These are phyloP conservation scores for Osmoderma eremita DNA, from an alignment of 2,888 invertebrate genomes.

Conservation along the genomic window DNA sequence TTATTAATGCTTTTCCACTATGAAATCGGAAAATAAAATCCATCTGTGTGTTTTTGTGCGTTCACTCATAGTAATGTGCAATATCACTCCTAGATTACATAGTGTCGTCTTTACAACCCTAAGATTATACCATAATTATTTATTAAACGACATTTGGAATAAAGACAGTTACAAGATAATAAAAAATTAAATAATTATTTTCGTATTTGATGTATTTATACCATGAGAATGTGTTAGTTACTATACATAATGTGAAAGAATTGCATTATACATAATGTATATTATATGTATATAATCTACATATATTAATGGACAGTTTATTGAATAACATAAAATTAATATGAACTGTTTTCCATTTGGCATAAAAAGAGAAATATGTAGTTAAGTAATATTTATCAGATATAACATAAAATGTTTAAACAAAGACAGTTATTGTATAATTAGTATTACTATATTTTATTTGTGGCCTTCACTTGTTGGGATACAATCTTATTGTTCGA, in stretches of 20 bases:
- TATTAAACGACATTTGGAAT: conserved; percentile 3
- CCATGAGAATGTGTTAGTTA: background rate
- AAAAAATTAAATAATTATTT: conserved; percentile 21
- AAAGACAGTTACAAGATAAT: conserved; percentile 17
- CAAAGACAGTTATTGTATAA: background rate
- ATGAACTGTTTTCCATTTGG: conserved; percentile 24
- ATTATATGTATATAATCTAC: conserved; percentile 2
- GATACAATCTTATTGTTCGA: background rate
- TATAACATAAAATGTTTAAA: too few relatives aligned
- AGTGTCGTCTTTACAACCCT: background rate
- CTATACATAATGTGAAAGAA: too few relatives aligned
- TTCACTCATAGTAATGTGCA: background rate
- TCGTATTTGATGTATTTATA: conserved; percentile 11
- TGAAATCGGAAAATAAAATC: conserved; percentile 20
- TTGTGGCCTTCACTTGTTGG: conserved; percentile 15
- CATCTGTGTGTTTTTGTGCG: background rate
- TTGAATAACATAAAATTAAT: background rate
- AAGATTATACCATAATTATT: conserved; percentile 7
- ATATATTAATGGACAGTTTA: background rate
- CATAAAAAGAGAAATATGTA: conserved; percentile 15
- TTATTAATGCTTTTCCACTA: conserved; percentile 30
- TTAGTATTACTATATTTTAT: conserved; percentile 36
- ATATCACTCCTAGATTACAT: too few relatives aligned
- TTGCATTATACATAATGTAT: too few relatives aligned
- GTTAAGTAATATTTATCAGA: too few relatives aligned